Evolutionary conservation across 2,888 invertebrate genomes (phyloP), one percentile per base, ranked within the genome.

Genomic region (Hypomecis punctinalis): DNA sequence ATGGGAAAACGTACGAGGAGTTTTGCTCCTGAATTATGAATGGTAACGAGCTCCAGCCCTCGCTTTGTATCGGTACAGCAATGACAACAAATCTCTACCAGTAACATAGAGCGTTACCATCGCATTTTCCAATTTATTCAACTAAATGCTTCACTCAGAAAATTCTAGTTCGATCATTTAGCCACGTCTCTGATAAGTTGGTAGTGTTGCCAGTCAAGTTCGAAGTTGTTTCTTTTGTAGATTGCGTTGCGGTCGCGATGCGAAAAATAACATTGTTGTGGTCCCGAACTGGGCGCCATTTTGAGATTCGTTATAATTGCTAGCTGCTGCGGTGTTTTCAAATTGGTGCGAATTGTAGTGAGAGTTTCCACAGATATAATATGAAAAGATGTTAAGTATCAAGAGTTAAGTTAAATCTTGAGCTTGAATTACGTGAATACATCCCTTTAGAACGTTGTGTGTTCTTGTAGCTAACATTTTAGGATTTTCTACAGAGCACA

Each of bases 1-100:
- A 93, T 92, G 83, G 91, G 90, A 92, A 92, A 92, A 93, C 91
- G 92, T 92, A 91, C 89, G 81, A 81, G 80, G 90, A 90, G 91
- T 90, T 91, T 90, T 87, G 85, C 75, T 75, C 76, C 81, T 92
- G 91, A 92, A 92, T 93, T 91, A 92, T 93, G 92, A 91, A 93
- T 92, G 89, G 90, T 91, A 93, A 93, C 92, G 90, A 92, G 90
- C 82, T 80, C 63, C 69, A 63, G 61, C 79, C 84, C 86, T 78
- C 58, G 46, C 59, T 46, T 48, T 58, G 48, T 60, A 59, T 53
- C 48, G 33, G 56, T 62, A 71, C 81, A 3, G 10, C 33, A 8
- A 23, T 0, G 11, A 40, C n/a, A 33, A 6, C 40, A 9, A 33
- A 6, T 10, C 13, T 33, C 11, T 0, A 13, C 8, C 23, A 7